phyloP scores from a whole-genome alignment of 2,888 invertebrate genomes.

The Halictus quadricinctus region DNA sequence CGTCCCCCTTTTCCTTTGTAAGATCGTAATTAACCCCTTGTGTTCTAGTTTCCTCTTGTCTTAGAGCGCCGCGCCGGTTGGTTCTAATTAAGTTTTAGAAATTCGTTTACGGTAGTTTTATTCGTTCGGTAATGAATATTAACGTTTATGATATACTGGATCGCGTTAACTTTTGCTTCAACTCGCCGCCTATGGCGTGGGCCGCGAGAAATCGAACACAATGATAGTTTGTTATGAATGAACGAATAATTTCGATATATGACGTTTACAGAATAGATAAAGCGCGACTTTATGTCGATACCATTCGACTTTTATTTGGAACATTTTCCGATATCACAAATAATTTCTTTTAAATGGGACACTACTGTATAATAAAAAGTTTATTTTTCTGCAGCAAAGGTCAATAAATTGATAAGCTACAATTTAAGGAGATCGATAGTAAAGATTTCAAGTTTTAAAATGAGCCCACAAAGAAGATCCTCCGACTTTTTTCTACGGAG shows the following conservation, averaged over 20 bases:
- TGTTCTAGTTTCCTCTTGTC: conserved; percentile 13
- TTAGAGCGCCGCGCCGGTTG: background rate
- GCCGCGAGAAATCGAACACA: background rate
- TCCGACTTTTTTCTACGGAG: too few relatives aligned
- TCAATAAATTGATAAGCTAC: background rate
- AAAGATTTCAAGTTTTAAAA: background rate
- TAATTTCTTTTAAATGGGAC: background rate
- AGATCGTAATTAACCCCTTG: conserved; percentile 22
- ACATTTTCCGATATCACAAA: background rate
- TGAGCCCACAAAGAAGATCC: background rate
- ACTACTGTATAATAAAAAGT: background rate
- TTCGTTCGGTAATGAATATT: conserved; percentile 7
- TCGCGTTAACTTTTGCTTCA: background rate
- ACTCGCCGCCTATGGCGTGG: background rate
- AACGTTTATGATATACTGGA: conserved; percentile 7
- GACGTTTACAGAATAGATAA: background rate
- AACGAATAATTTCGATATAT: background rate
- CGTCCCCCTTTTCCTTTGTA: background rate
- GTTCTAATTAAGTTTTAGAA: conserved; percentile 7
- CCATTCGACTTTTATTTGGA: too few relatives aligned
- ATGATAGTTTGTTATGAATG: background rate
- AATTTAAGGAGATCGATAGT: too few relatives aligned
- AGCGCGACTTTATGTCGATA: too few relatives aligned
- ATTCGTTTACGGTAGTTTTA: conserved; percentile 14
- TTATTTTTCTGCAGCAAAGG: background rate